phyloP scores from a whole-genome alignment of 2,797 vertebrate genomes.

The Tapirus indicus region DNA sequence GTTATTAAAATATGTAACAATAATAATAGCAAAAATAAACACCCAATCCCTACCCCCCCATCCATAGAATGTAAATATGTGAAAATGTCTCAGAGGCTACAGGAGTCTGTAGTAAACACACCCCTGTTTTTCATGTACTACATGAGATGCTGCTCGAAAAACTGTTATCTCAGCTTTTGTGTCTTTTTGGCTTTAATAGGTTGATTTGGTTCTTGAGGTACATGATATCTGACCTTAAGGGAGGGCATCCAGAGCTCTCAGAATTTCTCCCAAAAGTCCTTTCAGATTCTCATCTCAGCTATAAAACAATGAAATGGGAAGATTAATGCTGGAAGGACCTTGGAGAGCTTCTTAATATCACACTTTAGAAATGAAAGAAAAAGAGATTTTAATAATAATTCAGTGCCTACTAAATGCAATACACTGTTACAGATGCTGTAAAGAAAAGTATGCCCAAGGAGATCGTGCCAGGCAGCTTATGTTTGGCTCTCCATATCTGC shows the following conservation, averaged over 20 bases:
- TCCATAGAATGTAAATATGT: background rate
- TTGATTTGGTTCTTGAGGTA: background rate
- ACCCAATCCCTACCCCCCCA: background rate
- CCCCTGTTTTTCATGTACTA: background rate
- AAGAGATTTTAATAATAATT: background rate
- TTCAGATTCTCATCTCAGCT: slow-evolving; percentile 7
- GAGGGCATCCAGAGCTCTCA: background rate
- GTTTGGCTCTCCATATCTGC: background rate
- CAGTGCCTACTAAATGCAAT: background rate
- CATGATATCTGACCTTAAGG: background rate
- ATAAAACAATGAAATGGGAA: background rate
- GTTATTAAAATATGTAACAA: background rate
- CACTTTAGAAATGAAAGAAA: background rate
- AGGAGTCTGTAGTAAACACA: background rate
- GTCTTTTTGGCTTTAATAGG: background rate
- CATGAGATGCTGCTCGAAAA: background rate
- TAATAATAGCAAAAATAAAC: background rate
- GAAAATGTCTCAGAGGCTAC: background rate
- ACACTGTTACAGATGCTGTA: background rate
- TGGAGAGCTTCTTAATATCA: background rate
- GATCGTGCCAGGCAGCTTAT: background rate
- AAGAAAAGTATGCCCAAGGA: slow-evolving; percentile 1
- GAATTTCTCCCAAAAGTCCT: slow-evolving; percentile 5
- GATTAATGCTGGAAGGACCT: background rate
- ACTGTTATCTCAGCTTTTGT: background rate